These are phyloP conservation scores for Ectobius pallidus DNA, from an alignment of 2,888 invertebrate species.

Conservation along the genomic window DNA sequence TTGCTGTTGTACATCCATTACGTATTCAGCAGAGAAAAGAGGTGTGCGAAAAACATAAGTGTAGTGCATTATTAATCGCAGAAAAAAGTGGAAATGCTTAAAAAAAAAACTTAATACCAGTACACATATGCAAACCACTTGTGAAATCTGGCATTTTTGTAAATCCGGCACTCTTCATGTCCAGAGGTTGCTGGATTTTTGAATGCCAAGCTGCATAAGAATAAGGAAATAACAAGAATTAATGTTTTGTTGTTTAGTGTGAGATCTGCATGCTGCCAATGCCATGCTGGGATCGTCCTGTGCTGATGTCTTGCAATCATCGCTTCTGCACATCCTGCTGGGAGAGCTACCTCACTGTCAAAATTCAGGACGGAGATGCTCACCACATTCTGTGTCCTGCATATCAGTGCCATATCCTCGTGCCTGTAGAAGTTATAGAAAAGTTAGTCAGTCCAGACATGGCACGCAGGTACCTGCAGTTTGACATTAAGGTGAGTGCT, in stretches of 20 bases:
- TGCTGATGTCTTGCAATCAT: constrained; percentile 66
- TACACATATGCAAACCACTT: no score
- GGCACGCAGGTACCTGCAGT: constrained; percentile 68
- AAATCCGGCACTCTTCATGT: no score
- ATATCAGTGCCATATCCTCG: constrained; percentile 65
- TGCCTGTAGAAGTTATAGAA: constrained; percentile 70
- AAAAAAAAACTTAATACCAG: no score
- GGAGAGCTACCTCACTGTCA: constrained; percentile 68
- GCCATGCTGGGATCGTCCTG: constrained; percentile 57
- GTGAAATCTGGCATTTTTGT: no score
- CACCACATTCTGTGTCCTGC: constrained; percentile 71
- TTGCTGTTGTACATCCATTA: no score
- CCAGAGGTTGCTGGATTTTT: no score
- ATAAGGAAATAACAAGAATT: no score
- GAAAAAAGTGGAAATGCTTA: no score
- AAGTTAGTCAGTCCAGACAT: constrained; percentile 68
- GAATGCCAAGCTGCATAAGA: no score
- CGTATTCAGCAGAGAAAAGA: no score
- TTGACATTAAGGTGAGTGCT: constrained; percentile 66
- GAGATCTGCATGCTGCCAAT: constrained; percentile 64
- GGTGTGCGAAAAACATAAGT: no score
- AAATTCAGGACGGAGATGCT: constrained; percentile 69
- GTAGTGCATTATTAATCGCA: no score
- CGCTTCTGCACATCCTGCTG: constrained; percentile 69
- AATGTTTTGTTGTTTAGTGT: constrained; percentile 55